Base-by-base conservation (phyloP, 2,888 invertebrate species). In the Tiphia femorata region DNA sequence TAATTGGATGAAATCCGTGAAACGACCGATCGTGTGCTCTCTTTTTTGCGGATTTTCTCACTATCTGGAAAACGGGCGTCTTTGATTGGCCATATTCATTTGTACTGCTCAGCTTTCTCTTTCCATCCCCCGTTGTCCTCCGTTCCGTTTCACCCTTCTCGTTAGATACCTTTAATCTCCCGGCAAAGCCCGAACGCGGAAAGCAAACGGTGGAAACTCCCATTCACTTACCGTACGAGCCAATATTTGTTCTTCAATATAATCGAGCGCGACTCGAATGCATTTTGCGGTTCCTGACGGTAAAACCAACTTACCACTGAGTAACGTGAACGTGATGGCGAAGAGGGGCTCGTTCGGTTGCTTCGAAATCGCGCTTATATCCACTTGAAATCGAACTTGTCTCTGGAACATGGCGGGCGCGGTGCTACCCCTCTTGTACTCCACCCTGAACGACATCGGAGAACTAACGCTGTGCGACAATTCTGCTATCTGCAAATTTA, bases 381-480 rank as follows among this genome's bases (percentile, higher is more conserved):
- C 94, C 64, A 94, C 94, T 88, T 98, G 97, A 86, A 98, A 97
- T 64, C 97, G 88, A 20, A 98, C 97, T 84, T 97, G 97, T 69
- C 98, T 86, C 78, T 97, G 96, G 83, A 98, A 97, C 94, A 98
- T 96, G 60, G 95, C 95, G 17, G 96, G 95, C 49, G 96, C 96
- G 66, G 96, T 94, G 38, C 94, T 93, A 16, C 94, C 96, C 43
- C 98, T 87, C 81, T 97, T 96, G 86, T 98, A 99, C 83, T 99
- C 98, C 55, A 98, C 98, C 49, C 96, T 90, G 86, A 99, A 99
- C 29, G 97, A 97, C 89, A 97, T 97, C 43, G 98, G 97, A 63
- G 97, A 97, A 23, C 96, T 90, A n/a, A 99, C 98, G 78, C 96
- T 98, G 86, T 99, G 99, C 41, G 95, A 96, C 75, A 97, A 84